Evolutionary conservation across 2,888 invertebrate genomes (phyloP).

Genomic region (Euzophera pinguis): DNA sequence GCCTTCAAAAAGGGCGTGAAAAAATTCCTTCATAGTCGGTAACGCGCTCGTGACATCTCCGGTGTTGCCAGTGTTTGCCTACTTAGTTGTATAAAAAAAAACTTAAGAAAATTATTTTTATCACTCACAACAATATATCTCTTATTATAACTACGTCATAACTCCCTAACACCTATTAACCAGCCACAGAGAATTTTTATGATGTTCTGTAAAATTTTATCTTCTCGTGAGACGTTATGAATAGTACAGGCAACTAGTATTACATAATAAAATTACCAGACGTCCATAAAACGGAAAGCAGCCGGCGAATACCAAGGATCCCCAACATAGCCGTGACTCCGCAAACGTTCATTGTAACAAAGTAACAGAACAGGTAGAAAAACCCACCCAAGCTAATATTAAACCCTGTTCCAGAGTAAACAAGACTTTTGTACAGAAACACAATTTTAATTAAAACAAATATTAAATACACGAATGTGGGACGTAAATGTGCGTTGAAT

Average conservation of each 20-base stretch:
- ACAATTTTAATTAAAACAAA: conserved; percentile 59
- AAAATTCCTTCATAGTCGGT: too few species aligned
- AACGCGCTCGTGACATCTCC: too few species aligned
- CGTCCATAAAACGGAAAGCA: conserved; percentile 45
- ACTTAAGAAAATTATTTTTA: too few species aligned
- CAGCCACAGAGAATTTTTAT: neutral
- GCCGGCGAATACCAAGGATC: conserved; percentile 51
- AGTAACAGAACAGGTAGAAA: conserved; percentile 62
- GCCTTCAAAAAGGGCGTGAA: too few species aligned
- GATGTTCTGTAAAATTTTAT: conserved; percentile 12
- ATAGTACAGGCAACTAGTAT: conserved; percentile 19
- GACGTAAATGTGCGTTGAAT: conserved; percentile 23
- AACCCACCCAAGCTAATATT: conserved; percentile 53
- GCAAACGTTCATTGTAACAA: conserved; percentile 61
- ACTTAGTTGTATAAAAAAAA: too few species aligned
- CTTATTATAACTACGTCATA: neutral
- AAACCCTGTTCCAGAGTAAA: conserved; percentile 50
- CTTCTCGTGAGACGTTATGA: conserved; percentile 8
- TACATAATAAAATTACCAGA: conserved; percentile 33
- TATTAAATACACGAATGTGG: conserved; percentile 36
- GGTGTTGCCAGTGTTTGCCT: too few species aligned
- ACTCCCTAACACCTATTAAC: neutral
- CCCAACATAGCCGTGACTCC: conserved; percentile 57
- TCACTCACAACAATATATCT: neutral
- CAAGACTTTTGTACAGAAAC: conserved; percentile 42